These are phyloP conservation scores for Paratilapia polleni DNA, from an alignment of 2,113 vertebrate species.

Conservation along the genomic window DNA sequence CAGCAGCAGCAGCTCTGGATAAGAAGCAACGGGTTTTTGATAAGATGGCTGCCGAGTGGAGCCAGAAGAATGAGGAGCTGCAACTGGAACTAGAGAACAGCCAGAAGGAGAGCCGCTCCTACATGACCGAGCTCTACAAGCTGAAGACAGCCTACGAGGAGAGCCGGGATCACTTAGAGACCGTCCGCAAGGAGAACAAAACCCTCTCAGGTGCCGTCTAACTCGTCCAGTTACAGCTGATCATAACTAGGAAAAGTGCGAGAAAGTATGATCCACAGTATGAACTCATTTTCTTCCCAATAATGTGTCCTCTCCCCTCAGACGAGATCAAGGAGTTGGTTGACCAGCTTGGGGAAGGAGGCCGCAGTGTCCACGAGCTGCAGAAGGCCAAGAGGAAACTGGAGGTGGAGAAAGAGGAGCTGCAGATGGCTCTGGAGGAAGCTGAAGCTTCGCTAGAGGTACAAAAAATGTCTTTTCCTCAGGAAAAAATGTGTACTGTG, in stretches of 20 bases:
- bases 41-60: slow-evolving; percentile 79
- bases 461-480: not conserved
- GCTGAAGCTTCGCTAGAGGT: slow-evolving; percentile 79
- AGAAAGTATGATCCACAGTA: not conserved
- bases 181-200: slow-evolving; percentile 78
- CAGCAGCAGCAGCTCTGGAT: slow-evolving; percentile 77
- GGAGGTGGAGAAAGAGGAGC: slow-evolving; percentile 82
- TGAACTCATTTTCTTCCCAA: not conserved
- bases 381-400: slow-evolving; percentile 80
- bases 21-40: slow-evolving; percentile 81
- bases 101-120: slow-evolving; percentile 78
- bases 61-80: slow-evolving; percentile 79
- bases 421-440: slow-evolving; percentile 83
- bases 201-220: slow-evolving; percentile 65
- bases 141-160: slow-evolving; percentile 76
- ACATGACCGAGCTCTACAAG: slow-evolving; percentile 80
- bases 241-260: not conserved
- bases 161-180: slow-evolving; percentile 73
- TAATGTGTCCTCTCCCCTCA: not conserved
- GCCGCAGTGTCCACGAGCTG: slow-evolving; percentile 76
- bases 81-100: slow-evolving; percentile 76
- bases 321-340: slow-evolving; percentile 85
- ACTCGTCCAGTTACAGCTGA: not conserved
- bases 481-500: not conserved
- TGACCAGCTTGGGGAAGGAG: slow-evolving; percentile 80